phyloP scores from a whole-genome alignment of 2,888 invertebrate genomes.

The Hirtodrosophila confusa region DNA sequence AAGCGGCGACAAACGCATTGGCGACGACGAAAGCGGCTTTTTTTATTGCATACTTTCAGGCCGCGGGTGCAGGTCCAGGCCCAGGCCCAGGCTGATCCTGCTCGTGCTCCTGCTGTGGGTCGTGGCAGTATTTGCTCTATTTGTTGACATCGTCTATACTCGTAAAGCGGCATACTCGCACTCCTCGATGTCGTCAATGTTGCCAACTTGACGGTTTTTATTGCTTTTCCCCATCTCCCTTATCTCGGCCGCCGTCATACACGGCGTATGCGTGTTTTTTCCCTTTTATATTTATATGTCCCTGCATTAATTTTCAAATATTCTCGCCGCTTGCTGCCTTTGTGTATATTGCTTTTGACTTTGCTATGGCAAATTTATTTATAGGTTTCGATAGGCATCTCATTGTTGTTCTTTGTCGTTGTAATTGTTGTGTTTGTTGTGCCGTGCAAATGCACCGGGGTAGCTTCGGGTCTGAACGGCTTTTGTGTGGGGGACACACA shows the following conservation, averaged over 20 bases:
- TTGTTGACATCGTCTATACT: slow-evolving; percentile 58
- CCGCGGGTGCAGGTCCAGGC: slow-evolving; percentile 40
- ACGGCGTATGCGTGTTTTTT: slow-evolving; percentile 54
- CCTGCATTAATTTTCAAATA: slow-evolving; percentile 64
- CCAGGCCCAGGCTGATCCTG: slow-evolving; percentile 6
- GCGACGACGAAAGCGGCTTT: slow-evolving; percentile 35
- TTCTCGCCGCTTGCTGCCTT: slow-evolving; percentile 38
- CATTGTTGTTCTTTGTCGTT: slow-evolving; percentile 44
- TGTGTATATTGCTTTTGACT: slow-evolving; percentile 50
- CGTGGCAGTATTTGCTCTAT: slow-evolving; percentile 50
- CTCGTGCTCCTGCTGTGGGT: not conserved
- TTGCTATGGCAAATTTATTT: slow-evolving; percentile 59
- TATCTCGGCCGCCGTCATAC: slow-evolving; percentile 30
- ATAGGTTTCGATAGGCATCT: slow-evolving; percentile 62
- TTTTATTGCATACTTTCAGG: slow-evolving; percentile 68
- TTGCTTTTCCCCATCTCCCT: slow-evolving; percentile 47
- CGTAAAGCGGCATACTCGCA: slow-evolving; percentile 31
- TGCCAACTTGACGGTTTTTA: slow-evolving; percentile 61
- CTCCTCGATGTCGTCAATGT: slow-evolving; percentile 49
- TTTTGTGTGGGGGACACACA: slow-evolving; percentile 6
- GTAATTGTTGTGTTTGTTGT: slow-evolving; percentile 38
- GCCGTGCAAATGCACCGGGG: slow-evolving; percentile 30
- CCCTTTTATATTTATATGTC: slow-evolving; percentile 30
- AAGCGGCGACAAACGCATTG: slow-evolving; percentile 52
- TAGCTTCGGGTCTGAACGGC: slow-evolving; percentile 15